phyloP scores from a whole-genome alignment of 2,797 vertebrate species.

The Anolis apletophallus region DNA sequence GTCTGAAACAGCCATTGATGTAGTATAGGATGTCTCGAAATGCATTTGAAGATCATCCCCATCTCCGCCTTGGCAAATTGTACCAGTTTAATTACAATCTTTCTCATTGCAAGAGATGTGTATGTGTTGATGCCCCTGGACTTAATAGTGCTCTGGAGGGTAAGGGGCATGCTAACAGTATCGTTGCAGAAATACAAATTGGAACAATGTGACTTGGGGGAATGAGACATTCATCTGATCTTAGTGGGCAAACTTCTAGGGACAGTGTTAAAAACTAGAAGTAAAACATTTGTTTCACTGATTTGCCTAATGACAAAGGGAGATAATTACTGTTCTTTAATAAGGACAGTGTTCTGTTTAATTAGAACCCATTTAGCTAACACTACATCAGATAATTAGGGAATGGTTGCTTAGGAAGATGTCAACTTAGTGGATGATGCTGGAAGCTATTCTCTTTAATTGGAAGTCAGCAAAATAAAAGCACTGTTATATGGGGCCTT shows the following conservation, averaged over 20 bases:
- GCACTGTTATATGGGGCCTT: neutral
- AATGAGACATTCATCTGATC: constrained; percentile 25
- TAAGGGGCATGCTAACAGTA: neutral
- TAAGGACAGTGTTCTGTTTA: constrained; percentile 60
- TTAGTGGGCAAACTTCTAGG: constrained; percentile 45
- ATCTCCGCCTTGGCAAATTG: neutral
- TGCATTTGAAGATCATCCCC: neutral
- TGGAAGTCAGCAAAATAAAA: constrained; percentile 18
- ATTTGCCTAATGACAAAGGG: constrained; percentile 52
- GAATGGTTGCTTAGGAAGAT: neutral
- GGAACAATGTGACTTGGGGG: constrained; percentile 21
- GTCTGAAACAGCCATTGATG: neutral
- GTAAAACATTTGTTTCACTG: constrained; percentile 48
- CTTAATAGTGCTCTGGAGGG: neutral
- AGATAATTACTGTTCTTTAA: constrained; percentile 69
- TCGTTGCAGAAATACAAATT: neutral
- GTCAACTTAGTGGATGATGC: constrained; percentile 45
- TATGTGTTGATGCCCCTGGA: neutral
- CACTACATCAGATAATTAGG: constrained; percentile 60
- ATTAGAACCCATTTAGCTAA: constrained; percentile 62
- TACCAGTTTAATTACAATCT: neutral
- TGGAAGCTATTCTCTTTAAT: neutral
- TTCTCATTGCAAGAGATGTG: too few species aligned
- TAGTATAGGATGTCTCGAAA: neutral
- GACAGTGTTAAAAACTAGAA: constrained; percentile 9